Evolutionary conservation across 2,797 vertebrate genomes (phyloP).

Genomic region (Fringilla coelebs): DNA sequence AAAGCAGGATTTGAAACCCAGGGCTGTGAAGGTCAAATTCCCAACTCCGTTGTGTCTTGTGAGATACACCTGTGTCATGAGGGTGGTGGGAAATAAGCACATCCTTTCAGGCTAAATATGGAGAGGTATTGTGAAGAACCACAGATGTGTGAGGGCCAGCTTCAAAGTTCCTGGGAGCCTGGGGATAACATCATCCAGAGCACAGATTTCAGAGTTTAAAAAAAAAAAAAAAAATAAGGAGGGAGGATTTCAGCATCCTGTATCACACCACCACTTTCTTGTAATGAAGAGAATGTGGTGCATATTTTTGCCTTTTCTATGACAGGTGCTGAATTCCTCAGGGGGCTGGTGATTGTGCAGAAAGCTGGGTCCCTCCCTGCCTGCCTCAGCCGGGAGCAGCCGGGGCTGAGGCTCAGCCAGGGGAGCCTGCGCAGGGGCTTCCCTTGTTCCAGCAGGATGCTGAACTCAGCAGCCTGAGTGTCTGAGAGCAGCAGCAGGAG

Average conservation of each 20-base stretch:
- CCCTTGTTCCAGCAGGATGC: background rate
- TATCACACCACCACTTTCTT: background rate
- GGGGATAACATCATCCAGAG: background rate
- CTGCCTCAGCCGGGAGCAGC: background rate
- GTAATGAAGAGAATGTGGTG: background rate
- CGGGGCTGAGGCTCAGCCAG: background rate
- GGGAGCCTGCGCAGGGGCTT: accelerated
- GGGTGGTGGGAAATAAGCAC: background rate
- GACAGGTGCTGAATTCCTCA: slow-evolving; percentile 67
- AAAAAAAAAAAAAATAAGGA: accelerated
- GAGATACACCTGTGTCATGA: background rate
- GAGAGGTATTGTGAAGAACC: background rate
- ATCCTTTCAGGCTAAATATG: background rate
- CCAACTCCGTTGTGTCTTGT: background rate
- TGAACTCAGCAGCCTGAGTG: background rate
- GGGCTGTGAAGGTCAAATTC: background rate
- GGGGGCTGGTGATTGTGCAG: slow-evolving; percentile 21
- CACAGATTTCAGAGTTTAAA: background rate
- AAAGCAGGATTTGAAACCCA: background rate
- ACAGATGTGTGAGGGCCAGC: background rate
- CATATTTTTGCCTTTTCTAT: slow-evolving; percentile 64
- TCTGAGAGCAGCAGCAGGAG: background rate
- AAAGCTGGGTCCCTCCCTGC: background rate
- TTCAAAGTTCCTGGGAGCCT: background rate
- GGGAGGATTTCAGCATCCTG: background rate